Percentiles rank a stretch among this genome's conserved stretches.
Evolutionary conservation across 2,888 invertebrate species (phyloP).

Genomic region (Melanostoma mellinum): DNA sequence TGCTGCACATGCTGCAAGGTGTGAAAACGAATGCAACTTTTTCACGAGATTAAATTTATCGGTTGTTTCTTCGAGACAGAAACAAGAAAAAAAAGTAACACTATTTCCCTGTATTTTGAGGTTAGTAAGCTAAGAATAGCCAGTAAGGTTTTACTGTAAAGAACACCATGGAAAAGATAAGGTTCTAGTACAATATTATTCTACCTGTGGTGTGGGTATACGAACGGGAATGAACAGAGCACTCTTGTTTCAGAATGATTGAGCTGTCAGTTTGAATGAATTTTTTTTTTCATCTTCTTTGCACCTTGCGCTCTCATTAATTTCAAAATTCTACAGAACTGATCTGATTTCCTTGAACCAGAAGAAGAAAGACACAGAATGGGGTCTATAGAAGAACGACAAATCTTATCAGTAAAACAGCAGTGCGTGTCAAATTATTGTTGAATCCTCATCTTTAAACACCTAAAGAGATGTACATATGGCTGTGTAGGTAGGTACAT

Average conservation of each 20-base stretch:
- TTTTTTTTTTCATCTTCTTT: background rate
- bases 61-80: background rate
- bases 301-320: slow-evolving; percentile 14
- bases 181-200: background rate
- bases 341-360: slow-evolving; percentile 10
- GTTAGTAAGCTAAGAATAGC: background rate
- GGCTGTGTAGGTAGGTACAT: background rate
- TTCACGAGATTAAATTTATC: slow-evolving; percentile 60
- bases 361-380: background rate
- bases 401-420: slow-evolving; percentile 7
- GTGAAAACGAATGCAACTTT: slow-evolving; percentile 46
- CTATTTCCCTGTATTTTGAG: slow-evolving; percentile 21
- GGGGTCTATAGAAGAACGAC: background rate
- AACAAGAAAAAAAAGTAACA: background rate
- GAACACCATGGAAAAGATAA: background rate
- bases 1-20: slow-evolving; percentile 65
- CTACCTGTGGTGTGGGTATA: slow-evolving; percentile 3
- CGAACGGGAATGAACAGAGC: background rate
- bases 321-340: slow-evolving; percentile 29
- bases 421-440: slow-evolving; percentile 4
- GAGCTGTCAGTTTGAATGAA: background rate
- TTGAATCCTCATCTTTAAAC: slow-evolving; percentile 7
- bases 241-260: slow-evolving; percentile 8
- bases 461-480: background rate
- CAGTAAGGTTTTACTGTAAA: too few species aligned